Base-by-base conservation (phyloP, 2,797 vertebrate genomes). In the Spondyliosoma cantharus region DNA sequence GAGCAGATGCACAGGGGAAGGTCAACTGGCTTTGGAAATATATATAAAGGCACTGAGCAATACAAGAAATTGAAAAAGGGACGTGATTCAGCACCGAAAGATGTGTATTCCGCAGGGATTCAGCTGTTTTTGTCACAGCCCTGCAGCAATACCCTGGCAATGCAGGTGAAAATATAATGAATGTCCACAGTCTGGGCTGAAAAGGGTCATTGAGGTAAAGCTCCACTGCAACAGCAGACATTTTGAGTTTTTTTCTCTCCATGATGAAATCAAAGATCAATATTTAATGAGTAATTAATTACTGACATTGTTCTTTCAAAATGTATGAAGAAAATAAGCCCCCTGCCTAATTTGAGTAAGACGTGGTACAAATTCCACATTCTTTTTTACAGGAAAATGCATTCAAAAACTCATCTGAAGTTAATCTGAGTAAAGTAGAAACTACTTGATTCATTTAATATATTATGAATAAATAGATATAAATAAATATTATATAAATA, bases 111-210 rank as follows among this genome's bases (percentile, higher is more conserved):
- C 16, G 53, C 42, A 58, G 72, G 25, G 59, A 24, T 12, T 22
- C 53, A 17, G 58, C 16, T 22, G 20, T n/a, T 74, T 62, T 14
- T 52, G 74, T 68, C 64, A 53, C 57, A 32, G 61, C 58, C 64
- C 74, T 63, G 64, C 76, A 71, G 71, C 70, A 69, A 56, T 5
- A 22, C 16, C 60, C 29, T 20, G 50, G 56, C 32, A 43, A 4
- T 14, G n/a, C 63, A 68, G 76, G 73, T 71, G 72, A 61, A 80
- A 73, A 59, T 56, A 66, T 80, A 78, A 83, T 68, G 58, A 87
- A 69, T 37, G 37, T 62, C 57, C 76, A 53, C 62, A 62, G 42
- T 76, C 48, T n/a, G 24, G 48, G 64, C n/a, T 16, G 43, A 58
- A 25, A 45, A 53, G 9, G 24, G 7, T 11, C 60, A 32, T 14